phyloP scores from a whole-genome alignment of 1,140 invertebrate genomes.

The Calosoma granatense region DNA sequence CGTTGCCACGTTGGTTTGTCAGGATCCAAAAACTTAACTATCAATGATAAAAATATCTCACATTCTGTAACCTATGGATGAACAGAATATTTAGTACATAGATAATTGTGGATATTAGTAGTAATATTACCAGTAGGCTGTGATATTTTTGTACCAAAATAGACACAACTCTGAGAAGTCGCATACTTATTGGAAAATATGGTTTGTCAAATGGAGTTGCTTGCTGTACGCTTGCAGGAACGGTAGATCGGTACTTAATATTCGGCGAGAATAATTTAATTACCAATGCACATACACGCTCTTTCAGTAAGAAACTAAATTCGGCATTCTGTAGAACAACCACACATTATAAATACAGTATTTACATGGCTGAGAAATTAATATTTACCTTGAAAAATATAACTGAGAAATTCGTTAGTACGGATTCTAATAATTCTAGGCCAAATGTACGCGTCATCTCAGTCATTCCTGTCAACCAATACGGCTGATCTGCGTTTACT shows the following conservation, averaged over 20 bases:
- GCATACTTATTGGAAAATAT: conserved; percentile 94
- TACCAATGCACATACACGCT: conserved; percentile 92
- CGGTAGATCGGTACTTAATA: conserved; percentile 71
- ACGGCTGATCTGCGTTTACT: conserved; percentile 91
- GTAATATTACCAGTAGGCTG: conserved; percentile 64
- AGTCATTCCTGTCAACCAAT: conserved; percentile 89
- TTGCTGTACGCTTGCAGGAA: conserved; percentile 40
- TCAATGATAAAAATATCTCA: conserved; percentile 94
- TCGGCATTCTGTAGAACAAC: conserved; percentile 67
- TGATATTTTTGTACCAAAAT: conserved; percentile 93
- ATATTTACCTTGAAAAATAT: conserved; percentile 80
- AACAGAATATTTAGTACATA: conserved; percentile 17
- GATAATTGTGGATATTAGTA: background rate
- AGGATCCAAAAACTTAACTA: conserved; percentile 94
- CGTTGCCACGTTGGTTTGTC: conserved; percentile 95
- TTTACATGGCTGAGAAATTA: background rate
- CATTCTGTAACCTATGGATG: conserved; percentile 81
- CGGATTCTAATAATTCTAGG: conserved; percentile 86
- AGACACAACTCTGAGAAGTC: conserved; percentile 84
- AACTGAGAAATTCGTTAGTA: conserved; percentile 80
- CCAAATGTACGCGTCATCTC: conserved; percentile 97
- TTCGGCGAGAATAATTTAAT: conserved; percentile 97
- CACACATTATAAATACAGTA: conserved; percentile 5
- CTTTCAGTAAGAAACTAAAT: conserved; percentile 91
- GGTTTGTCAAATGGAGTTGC: conserved; percentile 74